These are phyloP conservation scores for Neodon shergylaensis DNA, from an alignment of 2,113 vertebrate genomes.

Conservation along the genomic window DNA sequence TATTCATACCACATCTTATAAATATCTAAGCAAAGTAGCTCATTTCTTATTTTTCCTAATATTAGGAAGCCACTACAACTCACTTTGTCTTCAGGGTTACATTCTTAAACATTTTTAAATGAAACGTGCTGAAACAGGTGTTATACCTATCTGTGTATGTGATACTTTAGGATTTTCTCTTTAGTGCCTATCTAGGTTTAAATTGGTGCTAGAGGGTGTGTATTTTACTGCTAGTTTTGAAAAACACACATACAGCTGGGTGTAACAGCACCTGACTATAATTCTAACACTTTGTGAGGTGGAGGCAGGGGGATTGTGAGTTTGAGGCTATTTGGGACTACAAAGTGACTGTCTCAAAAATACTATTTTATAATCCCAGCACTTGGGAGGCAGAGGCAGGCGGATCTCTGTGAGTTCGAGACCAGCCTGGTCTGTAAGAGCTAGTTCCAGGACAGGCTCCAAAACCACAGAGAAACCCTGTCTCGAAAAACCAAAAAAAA, in stretches of 20 bases:
- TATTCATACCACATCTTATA: conserved; percentile 52
- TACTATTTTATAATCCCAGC: not conserved
- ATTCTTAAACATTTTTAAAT: conserved; percentile 55
- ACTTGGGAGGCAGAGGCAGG: no score
- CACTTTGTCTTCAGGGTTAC: conserved; percentile 20
- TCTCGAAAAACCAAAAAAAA: no score
- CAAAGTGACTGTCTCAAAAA: not conserved
- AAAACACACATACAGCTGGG: conserved; percentile 14
- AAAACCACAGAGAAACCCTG: no score
- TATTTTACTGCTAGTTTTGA: conserved; percentile 66
- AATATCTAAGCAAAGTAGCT: conserved; percentile 43
- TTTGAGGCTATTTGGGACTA: not conserved
- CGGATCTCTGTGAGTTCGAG: no score
- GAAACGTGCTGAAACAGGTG: conserved; percentile 40
- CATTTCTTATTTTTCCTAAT: conserved; percentile 60
- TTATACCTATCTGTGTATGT: conserved; percentile 50
- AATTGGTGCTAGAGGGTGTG: not conserved
- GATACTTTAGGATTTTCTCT: conserved; percentile 49
- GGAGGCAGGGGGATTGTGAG: not conserved
- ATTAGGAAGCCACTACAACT: conserved; percentile 22
- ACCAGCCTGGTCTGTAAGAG: no score
- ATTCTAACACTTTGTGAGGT: not conserved
- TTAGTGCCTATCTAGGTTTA: not conserved
- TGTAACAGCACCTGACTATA: not conserved
- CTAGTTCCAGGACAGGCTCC: no score